Conservation (phyloP, 2,888 invertebrate genomes). For the Siphonodentalium dalli region DNA sequence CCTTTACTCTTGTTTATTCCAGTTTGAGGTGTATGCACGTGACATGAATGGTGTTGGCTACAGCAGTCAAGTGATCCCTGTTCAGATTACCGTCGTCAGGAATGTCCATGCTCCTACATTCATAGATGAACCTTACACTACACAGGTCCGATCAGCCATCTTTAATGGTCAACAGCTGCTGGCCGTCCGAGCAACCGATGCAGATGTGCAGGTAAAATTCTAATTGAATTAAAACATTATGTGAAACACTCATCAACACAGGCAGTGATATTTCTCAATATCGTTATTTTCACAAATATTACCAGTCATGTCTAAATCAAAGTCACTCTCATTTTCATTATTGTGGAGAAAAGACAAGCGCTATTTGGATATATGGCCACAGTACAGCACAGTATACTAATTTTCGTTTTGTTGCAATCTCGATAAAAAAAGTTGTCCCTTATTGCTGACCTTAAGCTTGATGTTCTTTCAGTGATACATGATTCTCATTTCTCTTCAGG, state of each 20-base stretch:
- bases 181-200: constrained; percentile 38
- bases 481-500: constrained; percentile 29
- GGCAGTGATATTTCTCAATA: no score
- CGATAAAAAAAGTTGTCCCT: no score
- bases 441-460: no score
- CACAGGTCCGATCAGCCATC: constrained; percentile 33
- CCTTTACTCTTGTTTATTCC: constrained; percentile 10
- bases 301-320: no score
- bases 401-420: no score
- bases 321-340: neutral
- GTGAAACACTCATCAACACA: no score
- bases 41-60: constrained; percentile 30
- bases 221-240: no score
- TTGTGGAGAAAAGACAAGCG: neutral
- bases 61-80: constrained; percentile 30
- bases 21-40: constrained; percentile 36
- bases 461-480: no score
- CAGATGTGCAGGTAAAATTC: no score
- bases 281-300: no score
- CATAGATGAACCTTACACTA: constrained; percentile 34
- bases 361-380: neutral
- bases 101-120: constrained; percentile 49
- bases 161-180: constrained; percentile 29
- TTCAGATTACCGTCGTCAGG: constrained; percentile 39
- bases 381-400: no score